Percentiles rank a stretch among this genome's conserved stretches.
These are phyloP conservation scores for Diarsia mendica DNA, from an alignment of 2,888 invertebrate genomes.

Conservation along the genomic window DNA sequence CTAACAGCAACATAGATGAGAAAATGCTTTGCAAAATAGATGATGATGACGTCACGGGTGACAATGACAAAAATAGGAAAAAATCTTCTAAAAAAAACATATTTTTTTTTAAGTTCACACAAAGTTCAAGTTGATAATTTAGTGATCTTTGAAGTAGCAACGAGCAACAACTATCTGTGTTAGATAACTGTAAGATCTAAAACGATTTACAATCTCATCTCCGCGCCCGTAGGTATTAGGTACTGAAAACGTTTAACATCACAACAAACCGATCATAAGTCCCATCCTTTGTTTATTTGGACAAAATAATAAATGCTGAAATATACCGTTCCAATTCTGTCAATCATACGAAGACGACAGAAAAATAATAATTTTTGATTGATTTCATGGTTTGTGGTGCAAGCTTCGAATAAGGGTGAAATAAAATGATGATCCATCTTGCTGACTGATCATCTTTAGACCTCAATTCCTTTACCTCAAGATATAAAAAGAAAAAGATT, in stretches of 20 bases:
- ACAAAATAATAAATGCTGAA: not conserved
- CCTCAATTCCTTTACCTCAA: slow-evolving; percentile 1
- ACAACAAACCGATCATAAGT: not conserved
- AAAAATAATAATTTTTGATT: not conserved
- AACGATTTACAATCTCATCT: not conserved
- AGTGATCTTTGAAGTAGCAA: not conserved
- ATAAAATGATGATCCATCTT: slow-evolving; percentile 1
- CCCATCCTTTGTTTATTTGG: not conserved
- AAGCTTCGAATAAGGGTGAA: not conserved
- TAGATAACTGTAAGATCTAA: not conserved
- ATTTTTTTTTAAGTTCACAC: not conserved
- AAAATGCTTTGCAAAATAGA: too few species aligned
- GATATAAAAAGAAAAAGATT: slow-evolving; percentile 41
- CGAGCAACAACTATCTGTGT: not conserved
- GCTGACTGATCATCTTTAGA: not conserved
- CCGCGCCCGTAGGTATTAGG: not conserved
- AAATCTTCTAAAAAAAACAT: too few species aligned
- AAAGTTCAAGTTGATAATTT: not conserved
- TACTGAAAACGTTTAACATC: not conserved
- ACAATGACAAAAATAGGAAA: too few species aligned
- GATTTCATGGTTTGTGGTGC: not conserved
- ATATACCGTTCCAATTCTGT: not conserved
- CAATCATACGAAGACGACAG: not conserved
- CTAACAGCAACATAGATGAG: too few species aligned
- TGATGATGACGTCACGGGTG: too few species aligned